Conservation (phyloP, 2,888 invertebrate genomes). For the Rosalia funebris region DNA sequence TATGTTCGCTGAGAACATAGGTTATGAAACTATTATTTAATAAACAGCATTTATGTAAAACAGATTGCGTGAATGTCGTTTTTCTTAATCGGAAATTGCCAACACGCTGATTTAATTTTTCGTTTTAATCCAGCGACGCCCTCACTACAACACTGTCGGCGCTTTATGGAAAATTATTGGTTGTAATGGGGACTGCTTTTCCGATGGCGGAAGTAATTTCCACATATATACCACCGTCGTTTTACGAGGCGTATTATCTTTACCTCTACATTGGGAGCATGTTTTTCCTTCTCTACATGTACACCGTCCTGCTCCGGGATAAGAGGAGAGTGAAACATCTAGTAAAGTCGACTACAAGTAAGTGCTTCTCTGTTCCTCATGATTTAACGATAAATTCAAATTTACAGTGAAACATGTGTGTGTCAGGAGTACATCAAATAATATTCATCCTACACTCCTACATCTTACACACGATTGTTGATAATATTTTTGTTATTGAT, state of each 20-base stretch:
- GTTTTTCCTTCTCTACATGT: constrained; percentile 75
- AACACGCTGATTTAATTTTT: background rate
- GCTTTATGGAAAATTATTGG: constrained; percentile 90
- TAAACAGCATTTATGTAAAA: no score
- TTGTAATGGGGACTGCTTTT: constrained; percentile 94
- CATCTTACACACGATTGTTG: no score
- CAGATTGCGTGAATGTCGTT: no score
- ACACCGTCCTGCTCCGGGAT: constrained; percentile 75
- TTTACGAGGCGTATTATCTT: constrained; percentile 82
- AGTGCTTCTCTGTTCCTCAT: constrained; percentile 19
- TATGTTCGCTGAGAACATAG: no score
- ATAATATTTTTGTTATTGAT: no score
- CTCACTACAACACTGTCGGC: constrained; percentile 90
- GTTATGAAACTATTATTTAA: no score
- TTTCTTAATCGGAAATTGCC: background rate
- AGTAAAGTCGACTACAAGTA: constrained; percentile 40
- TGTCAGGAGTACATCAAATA: no score
- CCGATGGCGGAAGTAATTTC: constrained; percentile 97
- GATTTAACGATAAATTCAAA: background rate
- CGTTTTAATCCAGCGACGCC: constrained; percentile 74
- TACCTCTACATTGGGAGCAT: constrained; percentile 77
- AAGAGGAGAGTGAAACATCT: constrained; percentile 57
- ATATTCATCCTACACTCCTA: no score
- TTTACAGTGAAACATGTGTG: background rate
- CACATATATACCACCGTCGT: constrained; percentile 91